These are phyloP conservation scores for Trichopria drosophilae DNA, from an alignment of 2,888 invertebrate genomes.

Conservation along the genomic window DNA sequence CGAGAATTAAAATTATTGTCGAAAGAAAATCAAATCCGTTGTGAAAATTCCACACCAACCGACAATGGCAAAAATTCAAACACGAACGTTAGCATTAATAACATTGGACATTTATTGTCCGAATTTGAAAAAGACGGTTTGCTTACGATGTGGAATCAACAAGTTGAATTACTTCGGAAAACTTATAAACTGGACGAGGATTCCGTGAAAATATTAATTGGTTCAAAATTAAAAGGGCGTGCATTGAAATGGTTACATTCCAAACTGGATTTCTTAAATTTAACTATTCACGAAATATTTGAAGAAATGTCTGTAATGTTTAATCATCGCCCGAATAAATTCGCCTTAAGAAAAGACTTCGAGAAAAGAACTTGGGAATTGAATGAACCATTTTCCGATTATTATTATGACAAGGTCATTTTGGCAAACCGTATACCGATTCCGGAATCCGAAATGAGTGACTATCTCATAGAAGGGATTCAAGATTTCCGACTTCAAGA, in stretches of 20 bases:
- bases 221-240: conserved; percentile 14
- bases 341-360: conserved; percentile 1
- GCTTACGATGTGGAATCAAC: conserved; percentile 24
- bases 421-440: conserved; percentile 7
- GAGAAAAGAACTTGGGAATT: conserved; percentile 6
- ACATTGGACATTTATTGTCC: conserved; percentile 16
- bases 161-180: conserved; percentile 17
- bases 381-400: neutral
- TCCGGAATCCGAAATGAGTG: neutral
- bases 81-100: neutral
- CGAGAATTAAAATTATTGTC: neutral
- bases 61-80: no score
- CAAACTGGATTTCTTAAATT: neutral
- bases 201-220: conserved; percentile 21
- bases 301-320: conserved; percentile 9
- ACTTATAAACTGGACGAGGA: conserved; percentile 20
- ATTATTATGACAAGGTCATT: no score
- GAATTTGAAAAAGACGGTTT: conserved; percentile 12
- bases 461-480: conserved; percentile 7
- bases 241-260: conserved; percentile 17
- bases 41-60: neutral
- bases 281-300: neutral
- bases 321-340: neutral
- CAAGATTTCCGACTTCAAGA: conserved; percentile 5
- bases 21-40: neutral